These are phyloP conservation scores for Dreissena rostriformis DNA, from an alignment of 1,140 invertebrate species.

Conservation along the genomic window DNA sequence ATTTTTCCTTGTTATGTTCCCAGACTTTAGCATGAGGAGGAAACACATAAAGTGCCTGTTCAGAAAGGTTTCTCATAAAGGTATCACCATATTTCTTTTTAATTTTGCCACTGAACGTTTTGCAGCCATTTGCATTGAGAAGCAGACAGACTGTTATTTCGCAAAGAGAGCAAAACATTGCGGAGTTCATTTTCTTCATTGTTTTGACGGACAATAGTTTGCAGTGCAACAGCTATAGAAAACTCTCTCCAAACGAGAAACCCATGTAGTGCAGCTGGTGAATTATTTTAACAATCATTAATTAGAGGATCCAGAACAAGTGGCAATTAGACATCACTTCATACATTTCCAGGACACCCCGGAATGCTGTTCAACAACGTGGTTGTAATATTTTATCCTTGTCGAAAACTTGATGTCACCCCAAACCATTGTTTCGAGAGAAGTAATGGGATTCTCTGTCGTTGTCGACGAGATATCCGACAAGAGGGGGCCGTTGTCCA, in stretches of 20 bases:
- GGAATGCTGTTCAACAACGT: conserved; percentile 46
- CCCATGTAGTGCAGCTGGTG: conserved; percentile 51
- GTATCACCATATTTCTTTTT: conserved; percentile 5
- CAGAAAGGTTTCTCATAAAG: neutral
- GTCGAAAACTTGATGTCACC: conserved; percentile 53
- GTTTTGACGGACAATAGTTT: conserved; percentile 35
- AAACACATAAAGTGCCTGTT: conserved; percentile 15
- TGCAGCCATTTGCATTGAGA: conserved; percentile 33
- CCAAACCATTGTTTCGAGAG: conserved; percentile 52
- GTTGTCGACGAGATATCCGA: conserved; percentile 57
- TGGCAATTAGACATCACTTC: conserved; percentile 62
- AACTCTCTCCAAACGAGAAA: conserved; percentile 50
- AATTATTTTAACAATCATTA: conserved; percentile 18
- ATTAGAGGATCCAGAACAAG: conserved; percentile 57
- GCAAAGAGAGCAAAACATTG: conserved; percentile 26
- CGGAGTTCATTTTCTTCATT: conserved; percentile 17
- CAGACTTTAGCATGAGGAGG: conserved; percentile 33
- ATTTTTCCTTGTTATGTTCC: conserved; percentile 32
- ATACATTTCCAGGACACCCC: conserved; percentile 62
- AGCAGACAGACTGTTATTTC: conserved; percentile 13
- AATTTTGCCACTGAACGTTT: conserved; percentile 46
- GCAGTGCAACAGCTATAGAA: conserved; percentile 18
- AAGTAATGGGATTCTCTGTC: conserved; percentile 62
- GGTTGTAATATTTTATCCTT: conserved; percentile 33
- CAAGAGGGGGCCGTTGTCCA: conserved; percentile 42